Base-by-base conservation (phyloP, 2,888 invertebrate genomes). In the Busseola fusca region DNA sequence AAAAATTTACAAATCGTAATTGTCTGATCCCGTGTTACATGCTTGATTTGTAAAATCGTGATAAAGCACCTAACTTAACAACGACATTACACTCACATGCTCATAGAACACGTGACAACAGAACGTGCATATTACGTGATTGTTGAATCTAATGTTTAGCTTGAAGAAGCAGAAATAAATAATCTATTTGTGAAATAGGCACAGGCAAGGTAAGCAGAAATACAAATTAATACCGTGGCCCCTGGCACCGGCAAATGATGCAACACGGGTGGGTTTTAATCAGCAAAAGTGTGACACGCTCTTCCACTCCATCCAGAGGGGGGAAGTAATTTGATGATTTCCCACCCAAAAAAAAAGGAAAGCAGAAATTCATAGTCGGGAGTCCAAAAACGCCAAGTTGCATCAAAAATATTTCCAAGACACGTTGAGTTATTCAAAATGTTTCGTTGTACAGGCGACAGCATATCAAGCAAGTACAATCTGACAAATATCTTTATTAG, bases 11-110 rank as follows among this genome's bases (percentile, higher is more conserved):
- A 68, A 52, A 59, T 45, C 42, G 45, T 42, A 58, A 58, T 50
- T 58, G n/a, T 45, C 42, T 52, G 52, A 76, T 76, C 45, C 58
- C 69, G 42, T 76, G 58, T 30, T 58, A 52, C 70, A 69, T 57
- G 77, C 50, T 64, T 71, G 48, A 78, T 78, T 60, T 69, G 34
- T 70, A 57, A 60, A 60, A 64, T 58, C 59, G 58, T 78, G 78
- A 57, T 70, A 60, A 30, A 40, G 18, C 37, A 40, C 18, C 52
- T 67, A 59, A 69, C 52, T 69, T 52, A 52, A 52, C 57, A 63
- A 30, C 56, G 62, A 25, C 52, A 59, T 52, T 30, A 37, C 34
- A 58, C 58, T 58, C 27, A 52, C 30, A 58, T 52, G 27, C 42
- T 14, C 58, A 42, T 27, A 30, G 27, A 37, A 48, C 77, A 77